Conservation (phyloP, 2,113 vertebrate genomes). For the Spermophilus dauricus region DNA sequence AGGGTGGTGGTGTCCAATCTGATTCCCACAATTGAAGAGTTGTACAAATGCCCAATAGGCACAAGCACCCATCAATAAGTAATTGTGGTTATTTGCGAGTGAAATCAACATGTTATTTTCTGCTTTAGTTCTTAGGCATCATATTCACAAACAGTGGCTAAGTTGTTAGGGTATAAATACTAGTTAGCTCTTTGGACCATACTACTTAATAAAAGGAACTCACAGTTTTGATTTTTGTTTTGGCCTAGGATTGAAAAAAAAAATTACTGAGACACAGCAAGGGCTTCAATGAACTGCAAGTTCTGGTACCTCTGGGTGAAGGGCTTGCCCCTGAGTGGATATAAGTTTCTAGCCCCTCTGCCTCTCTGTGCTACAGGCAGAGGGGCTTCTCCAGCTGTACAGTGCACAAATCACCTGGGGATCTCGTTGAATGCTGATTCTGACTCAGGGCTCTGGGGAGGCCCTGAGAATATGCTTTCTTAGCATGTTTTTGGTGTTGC, state of each 20-base stretch:
- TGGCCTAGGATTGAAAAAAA: not conserved
- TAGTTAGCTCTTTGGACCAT: not conserved
- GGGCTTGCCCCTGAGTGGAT: not conserved
- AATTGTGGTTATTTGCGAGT: not conserved
- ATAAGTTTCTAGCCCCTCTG: slow-evolving; percentile 16
- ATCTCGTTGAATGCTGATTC: not conserved
- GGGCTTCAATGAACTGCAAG: not conserved
- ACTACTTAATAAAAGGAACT: not conserved
- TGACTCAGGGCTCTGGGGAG: not conserved
- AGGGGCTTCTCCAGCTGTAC: not conserved
- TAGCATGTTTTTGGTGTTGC: not conserved
- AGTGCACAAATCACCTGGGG: fast-evolving
- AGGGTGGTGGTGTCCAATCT: not conserved
- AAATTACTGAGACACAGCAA: not conserved
- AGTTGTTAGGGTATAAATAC: not conserved
- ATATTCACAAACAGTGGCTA: not conserved
- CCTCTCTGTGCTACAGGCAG: not conserved
- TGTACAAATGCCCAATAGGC: not conserved
- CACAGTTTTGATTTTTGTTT: not conserved
- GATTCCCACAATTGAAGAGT: not conserved
- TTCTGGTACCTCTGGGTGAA: not conserved
- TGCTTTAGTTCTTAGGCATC: not conserved
- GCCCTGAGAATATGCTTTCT: not conserved
- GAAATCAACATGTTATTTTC: not conserved
- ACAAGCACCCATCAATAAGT: not conserved